Base-by-base conservation (phyloP, 1,140 invertebrate genomes). In the Calycopis cecrops region DNA sequence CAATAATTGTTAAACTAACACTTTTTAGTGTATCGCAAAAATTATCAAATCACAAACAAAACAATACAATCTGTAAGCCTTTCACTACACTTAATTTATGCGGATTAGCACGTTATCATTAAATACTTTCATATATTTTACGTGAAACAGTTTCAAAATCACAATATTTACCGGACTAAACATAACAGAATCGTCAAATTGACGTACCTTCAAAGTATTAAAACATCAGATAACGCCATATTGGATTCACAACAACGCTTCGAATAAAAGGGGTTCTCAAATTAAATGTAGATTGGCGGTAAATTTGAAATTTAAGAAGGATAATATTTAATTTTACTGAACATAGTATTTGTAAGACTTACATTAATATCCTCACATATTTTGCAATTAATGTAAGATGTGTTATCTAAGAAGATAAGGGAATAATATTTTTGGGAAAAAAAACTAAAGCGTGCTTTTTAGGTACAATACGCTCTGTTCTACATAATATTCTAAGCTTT, bases 231-330 rank as follows among this genome's bases (percentile, higher is more conserved):
- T 84, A 80, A 81, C 86, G 86, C 86, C 86, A 88, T 88, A 86
- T 87, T 88, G 81, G 81, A 88, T 88, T 88, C 83, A 87, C 81
- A 87, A 88, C 86, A 88, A 88, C 86, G 86, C 86, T 87, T 86
- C 68, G 76, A 79, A 73, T 69, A 69, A 14, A 67, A 59, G 83
- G 86, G 86, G 86, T 85, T 87, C 79, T 78, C 85, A 86, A 83
- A 74, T 78, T 60, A 66, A 79, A 76, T 60, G 35, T 34, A 33
- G 65, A 67, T 65, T 55, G 54, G 85, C 75, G 85, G 69, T 47
- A 71, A 64, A 71, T 83, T 88, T 64, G 65, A 86, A 86, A 59
- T 54, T 44, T 16, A 53, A 44, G 9, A 18, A 51, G 28, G 16
- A 12, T 18, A 18, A 7, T n/a, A 6, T 11, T 11, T 38, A 52